Conservation (phyloP, 1,140 invertebrate species). For the Hyles euphorbiae region DNA sequence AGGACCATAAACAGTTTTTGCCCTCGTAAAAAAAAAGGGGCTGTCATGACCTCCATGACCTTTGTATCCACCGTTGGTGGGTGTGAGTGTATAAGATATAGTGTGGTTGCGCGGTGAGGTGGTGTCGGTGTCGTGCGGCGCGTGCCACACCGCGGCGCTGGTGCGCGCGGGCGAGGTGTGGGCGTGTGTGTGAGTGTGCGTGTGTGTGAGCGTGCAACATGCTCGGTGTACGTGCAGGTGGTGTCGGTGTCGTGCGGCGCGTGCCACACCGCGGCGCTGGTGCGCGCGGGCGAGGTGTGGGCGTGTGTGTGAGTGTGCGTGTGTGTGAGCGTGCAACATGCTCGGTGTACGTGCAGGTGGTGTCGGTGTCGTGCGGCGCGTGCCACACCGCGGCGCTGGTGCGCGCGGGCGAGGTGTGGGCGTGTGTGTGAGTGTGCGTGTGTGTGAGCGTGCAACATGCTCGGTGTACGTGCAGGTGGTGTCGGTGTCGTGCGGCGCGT, state of each 20-base stretch:
- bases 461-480: too few species aligned
- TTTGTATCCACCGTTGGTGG: too few species aligned
- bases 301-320: slow-evolving; percentile 37
- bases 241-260: slow-evolving; percentile 56
- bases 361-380: slow-evolving; percentile 53
- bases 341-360: slow-evolving; percentile 40
- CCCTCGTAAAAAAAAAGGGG: too few species aligned
- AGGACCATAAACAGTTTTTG: too few species aligned
- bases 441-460: too few species aligned
- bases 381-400: slow-evolving; percentile 54
- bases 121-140: slow-evolving; percentile 55
- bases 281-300: slow-evolving; percentile 56
- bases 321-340: slow-evolving; percentile 39
- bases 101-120: too few species aligned
- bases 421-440: slow-evolving; percentile 37
- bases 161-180: slow-evolving; percentile 56
- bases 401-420: slow-evolving; percentile 57
- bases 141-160: slow-evolving; percentile 52
- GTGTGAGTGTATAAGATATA: too few species aligned
- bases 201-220: slow-evolving; percentile 39
- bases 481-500: slow-evolving; percentile 55
- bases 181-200: too few species aligned
- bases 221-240: slow-evolving; percentile 38
- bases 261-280: slow-evolving; percentile 51
- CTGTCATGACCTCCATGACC: too few species aligned